These are phyloP conservation scores for Acleris cristana DNA, from an alignment of 2,888 invertebrate species.

Conservation along the genomic window DNA sequence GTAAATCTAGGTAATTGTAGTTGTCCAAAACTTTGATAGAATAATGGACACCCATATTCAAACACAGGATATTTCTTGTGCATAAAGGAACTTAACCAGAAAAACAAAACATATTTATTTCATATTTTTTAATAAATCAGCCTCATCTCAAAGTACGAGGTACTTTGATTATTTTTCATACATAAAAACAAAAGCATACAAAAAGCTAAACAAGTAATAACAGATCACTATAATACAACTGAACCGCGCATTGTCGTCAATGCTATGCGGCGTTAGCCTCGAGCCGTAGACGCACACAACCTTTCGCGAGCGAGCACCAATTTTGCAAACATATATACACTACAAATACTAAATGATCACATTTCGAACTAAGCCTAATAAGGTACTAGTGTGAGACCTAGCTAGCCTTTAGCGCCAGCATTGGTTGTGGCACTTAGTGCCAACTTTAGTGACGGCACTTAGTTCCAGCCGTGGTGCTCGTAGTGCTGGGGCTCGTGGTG, in stretches of 20 bases:
- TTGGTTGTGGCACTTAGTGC: too few species aligned
- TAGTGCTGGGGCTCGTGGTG: constrained; percentile 50
- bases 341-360: constrained; percentile 81
- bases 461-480: constrained; percentile 75
- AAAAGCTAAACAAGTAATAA: constrained; percentile 76
- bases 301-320: constrained; percentile 62
- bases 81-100: constrained; percentile 17
- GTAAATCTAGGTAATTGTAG: too few species aligned
- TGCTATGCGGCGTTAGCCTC: constrained; percentile 52
- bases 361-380: constrained; percentile 79
- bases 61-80: too few species aligned
- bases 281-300: constrained; percentile 52
- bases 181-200: constrained; percentile 71
- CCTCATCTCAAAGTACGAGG: constrained; percentile 69
- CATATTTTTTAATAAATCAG: constrained; percentile 75
- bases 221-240: constrained; percentile 63
- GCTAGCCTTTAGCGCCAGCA: too few species aligned
- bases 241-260: constrained; percentile 55
- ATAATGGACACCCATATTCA: too few species aligned
- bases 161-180: constrained; percentile 60
- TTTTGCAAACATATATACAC: constrained; percentile 61
- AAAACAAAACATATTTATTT: constrained; percentile 55
- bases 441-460: constrained; percentile 47
- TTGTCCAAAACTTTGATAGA: too few species aligned
- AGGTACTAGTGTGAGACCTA: constrained; percentile 76